Percentiles rank a stretch among this genome's conserved stretches.
Evolutionary conservation across 2,888 invertebrate species (phyloP).

Genomic region (Tolmerus cingulatus): DNA sequence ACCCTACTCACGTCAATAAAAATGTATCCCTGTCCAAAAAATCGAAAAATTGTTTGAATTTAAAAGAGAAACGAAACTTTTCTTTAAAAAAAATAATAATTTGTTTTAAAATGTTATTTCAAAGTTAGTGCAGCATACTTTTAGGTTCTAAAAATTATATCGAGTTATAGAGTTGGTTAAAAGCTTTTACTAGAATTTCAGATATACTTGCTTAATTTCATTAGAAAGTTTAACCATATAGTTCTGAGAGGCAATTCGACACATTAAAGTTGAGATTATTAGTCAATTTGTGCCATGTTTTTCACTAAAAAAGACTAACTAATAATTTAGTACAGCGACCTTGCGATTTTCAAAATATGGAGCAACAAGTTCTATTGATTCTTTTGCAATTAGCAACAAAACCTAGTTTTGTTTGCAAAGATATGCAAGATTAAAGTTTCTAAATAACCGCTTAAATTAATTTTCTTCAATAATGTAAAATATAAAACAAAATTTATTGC

Average conservation of each 20-base stretch:
- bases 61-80: no score
- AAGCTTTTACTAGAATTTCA: background rate
- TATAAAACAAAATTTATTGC: background rate
- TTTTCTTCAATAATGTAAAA: background rate
- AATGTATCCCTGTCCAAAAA: background rate
- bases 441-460: background rate
- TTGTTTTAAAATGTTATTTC: background rate
- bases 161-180: background rate
- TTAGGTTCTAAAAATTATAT: background rate
- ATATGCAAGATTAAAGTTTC: background rate
- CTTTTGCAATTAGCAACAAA: background rate
- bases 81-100: no score
- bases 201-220: background rate
- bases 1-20: background rate
- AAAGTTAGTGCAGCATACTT: background rate
- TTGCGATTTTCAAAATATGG: background rate
- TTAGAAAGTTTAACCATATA: background rate
- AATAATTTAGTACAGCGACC: background rate
- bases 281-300: no score
- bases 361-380: background rate
- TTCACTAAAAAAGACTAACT: no score
- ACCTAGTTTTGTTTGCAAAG: background rate
- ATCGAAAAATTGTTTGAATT: background rate
- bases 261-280: background rate
- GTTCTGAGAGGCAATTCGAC: background rate